These are phyloP conservation scores for Porphyrio hochstetteri DNA, from an alignment of 2,113 vertebrate genomes.

Conservation along the genomic window DNA sequence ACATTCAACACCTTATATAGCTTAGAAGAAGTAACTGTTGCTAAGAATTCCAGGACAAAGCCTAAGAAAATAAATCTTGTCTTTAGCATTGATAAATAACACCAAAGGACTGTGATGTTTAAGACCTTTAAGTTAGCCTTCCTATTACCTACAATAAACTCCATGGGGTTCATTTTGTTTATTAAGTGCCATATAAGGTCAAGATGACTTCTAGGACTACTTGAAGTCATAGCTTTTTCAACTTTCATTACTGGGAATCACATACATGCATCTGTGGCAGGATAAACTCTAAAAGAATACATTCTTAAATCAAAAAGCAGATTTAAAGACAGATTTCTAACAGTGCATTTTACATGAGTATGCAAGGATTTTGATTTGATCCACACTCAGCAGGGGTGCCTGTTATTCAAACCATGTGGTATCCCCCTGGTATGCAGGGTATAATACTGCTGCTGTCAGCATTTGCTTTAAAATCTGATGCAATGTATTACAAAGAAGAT, in stretches of 20 bases:
- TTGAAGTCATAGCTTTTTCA: background rate
- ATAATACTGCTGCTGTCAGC: constrained; percentile 66
- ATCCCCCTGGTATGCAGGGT: constrained; percentile 48
- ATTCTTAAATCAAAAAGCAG: constrained; percentile 3
- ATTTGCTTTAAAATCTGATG: constrained; percentile 70
- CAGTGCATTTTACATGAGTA: constrained; percentile 35
- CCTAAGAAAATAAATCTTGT: background rate
- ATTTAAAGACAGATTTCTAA: constrained; percentile 53
- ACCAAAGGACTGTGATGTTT: background rate
- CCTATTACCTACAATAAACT: background rate
- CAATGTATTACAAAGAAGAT: constrained; percentile 69
- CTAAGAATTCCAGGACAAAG: background rate
- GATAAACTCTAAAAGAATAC: background rate
- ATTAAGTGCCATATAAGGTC: background rate
- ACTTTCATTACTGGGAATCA: background rate
- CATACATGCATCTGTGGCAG: background rate
- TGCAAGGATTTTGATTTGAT: constrained; percentile 58
- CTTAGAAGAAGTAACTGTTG: background rate
- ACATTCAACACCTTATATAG: background rate
- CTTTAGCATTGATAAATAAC: background rate
- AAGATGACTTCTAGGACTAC: background rate
- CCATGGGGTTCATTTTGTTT: background rate
- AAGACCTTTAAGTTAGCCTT: background rate
- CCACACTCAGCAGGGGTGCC: constrained; percentile 20
- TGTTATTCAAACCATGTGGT: constrained; percentile 66